A percentile compares a stretch with the other conserved stretches of the same genome.
These are phyloP conservation scores for Leuctra nigra DNA, from an alignment of 2,888 invertebrate species.

Conservation along the genomic window DNA sequence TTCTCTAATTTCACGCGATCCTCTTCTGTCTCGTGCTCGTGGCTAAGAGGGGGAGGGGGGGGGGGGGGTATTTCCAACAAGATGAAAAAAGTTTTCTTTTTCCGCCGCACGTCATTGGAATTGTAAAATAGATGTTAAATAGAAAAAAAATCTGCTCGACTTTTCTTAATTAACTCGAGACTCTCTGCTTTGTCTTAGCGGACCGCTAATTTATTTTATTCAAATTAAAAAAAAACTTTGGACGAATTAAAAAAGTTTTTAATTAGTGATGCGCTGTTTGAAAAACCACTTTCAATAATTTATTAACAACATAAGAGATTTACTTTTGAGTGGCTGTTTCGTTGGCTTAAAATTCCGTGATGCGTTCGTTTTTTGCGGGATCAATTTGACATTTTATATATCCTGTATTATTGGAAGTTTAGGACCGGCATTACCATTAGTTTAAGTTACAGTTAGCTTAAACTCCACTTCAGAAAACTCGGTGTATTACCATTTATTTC, in stretches of 20 bases:
- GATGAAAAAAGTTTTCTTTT: neutral
- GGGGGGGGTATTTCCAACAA: neutral
- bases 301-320: too few relatives aligned
- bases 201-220: constrained; percentile 15
- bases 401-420: too few relatives aligned
- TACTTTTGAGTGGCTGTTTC: too few relatives aligned
- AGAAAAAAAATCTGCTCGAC: constrained; percentile 2
- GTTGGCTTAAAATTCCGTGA: too few relatives aligned
- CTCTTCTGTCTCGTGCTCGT: neutral
- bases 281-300: neutral
- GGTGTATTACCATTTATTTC: too few relatives aligned
- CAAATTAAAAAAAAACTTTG: constrained; percentile 1
- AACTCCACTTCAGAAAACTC: too few relatives aligned
- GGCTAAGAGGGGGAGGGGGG: neutral
- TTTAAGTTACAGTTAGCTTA: too few relatives aligned
- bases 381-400: too few relatives aligned
- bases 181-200: neutral
- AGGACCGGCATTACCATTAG: too few relatives aligned
- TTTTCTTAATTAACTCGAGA: constrained; percentile 15
- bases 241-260: constrained; percentile 3
- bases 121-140: constrained; percentile 18
- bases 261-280: neutral
- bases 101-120: constrained; percentile 8
- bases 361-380: too few relatives aligned
- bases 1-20: neutral